Base-by-base conservation (phyloP, 2,797 vertebrate genomes). In the Pseudotriccus pelzelni region DNA sequence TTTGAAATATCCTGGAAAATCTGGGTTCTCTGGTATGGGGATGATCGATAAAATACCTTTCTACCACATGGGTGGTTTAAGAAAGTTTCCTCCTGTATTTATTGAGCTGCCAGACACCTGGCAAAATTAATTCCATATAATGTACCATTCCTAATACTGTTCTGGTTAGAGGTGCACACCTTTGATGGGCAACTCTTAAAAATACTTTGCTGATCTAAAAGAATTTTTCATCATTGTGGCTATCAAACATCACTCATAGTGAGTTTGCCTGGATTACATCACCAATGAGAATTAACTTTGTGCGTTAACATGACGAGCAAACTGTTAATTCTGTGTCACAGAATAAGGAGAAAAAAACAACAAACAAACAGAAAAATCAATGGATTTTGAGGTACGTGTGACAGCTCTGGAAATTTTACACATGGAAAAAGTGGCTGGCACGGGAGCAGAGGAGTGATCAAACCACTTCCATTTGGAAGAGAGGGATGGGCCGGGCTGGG, bases 131-230 rank as follows among this genome's bases (percentile, higher is more conserved):
- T 55, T 28, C 28, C 6, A 36, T 27, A 5, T 39, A 19, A 43
- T 36, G 1, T 2, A 6, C 14, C 50, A 0, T 41, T 83, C 36
- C 53, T 37, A 0, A 2, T 2, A 6, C 12, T 53, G 1, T 41
- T 80, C 37, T 46, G 44, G 0, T 60, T 59, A n/a, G 37, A 69
- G 5, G 20, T 60, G 27, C 43, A 18, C 0, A 0, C 7, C 50
- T 72, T 60, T 39, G 32, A 52, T 52, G 50, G 50, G 25, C n/a
- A n/a, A 1, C 53, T 52, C 62, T 43, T 55, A 18, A 50, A 90
- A 88, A 15, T 5, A 15, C 2, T 32, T 37, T 36, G 15, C 21
- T 63, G 50, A 28, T 72, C 37, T 47, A 56, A 39, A 68, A 30
- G 24, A 46, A 2, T 23, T 49, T 69, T 89, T 85, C 47, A 37